A percentile compares a stretch with the other conserved stretches of the same genome.
phyloP scores from a whole-genome alignment of 2,797 vertebrate species.

The Xyrichtys novacula region DNA sequence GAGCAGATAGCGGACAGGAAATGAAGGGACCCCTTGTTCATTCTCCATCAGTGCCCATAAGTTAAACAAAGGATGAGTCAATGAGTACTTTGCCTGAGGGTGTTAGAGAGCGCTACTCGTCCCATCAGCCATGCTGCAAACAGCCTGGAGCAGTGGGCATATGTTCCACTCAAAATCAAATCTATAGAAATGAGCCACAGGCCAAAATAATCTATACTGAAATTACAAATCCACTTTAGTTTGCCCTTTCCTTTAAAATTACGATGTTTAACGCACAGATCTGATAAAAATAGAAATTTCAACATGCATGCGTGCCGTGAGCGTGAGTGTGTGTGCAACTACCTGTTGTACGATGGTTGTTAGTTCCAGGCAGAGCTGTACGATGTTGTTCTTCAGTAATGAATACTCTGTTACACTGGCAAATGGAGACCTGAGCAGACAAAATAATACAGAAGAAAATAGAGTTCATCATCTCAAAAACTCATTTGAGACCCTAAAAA shows the following conservation, averaged over 20 bases:
- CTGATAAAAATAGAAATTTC: slow-evolving; percentile 5
- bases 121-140: slow-evolving; percentile 48
- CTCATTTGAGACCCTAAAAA: not conserved
- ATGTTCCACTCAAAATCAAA: slow-evolving; percentile 39
- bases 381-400: slow-evolving; percentile 95
- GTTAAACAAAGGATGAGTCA: slow-evolving; percentile 33
- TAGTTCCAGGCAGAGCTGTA: slow-evolving; percentile 95
- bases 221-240: slow-evolving; percentile 9
- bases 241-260: slow-evolving; percentile 16
- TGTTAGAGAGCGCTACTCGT: slow-evolving; percentile 30
- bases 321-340: slow-evolving; percentile 21
- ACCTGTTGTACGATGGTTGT: slow-evolving; percentile 97
- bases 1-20: slow-evolving; percentile 46
- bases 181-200: slow-evolving; percentile 45
- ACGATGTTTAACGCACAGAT: slow-evolving; percentile 14
- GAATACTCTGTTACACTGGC: slow-evolving; percentile 96
- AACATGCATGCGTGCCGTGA: slow-evolving; percentile 5
- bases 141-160: slow-evolving; percentile 38
- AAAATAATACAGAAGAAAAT: slow-evolving; percentile 32
- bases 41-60: slow-evolving; percentile 31
- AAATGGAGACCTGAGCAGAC: slow-evolving; percentile 89
- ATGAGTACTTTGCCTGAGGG: slow-evolving; percentile 28
- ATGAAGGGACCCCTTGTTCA: slow-evolving; percentile 33
- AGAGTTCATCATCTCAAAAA: slow-evolving; percentile 6
- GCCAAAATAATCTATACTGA: slow-evolving; percentile 14